phyloP scores from a whole-genome alignment of 2,797 vertebrate genomes.

The Rhinichthys osculus region DNA sequence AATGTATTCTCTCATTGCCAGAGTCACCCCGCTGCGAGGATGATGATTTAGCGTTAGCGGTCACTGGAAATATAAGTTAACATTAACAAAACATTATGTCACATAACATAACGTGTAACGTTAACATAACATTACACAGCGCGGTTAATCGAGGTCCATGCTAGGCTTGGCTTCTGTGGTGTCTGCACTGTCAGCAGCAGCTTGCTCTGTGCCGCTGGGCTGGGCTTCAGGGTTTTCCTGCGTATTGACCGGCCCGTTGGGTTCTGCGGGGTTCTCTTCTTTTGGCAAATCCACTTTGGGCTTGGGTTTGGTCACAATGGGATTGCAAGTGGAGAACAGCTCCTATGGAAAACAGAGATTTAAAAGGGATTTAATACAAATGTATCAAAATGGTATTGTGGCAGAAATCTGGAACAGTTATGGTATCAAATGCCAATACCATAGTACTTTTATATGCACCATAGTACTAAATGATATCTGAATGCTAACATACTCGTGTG shows the following conservation, averaged over 20 bases:
- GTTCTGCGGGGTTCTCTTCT: conserved; percentile 88
- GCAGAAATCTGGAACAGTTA: neutral
- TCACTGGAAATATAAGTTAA: conserved; percentile 51
- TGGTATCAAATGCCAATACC: neutral
- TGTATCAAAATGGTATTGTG: neutral
- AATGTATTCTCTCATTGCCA: conserved; percentile 64
- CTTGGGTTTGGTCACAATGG: conserved; percentile 91
- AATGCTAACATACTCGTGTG: neutral
- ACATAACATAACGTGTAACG: conserved; percentile 44
- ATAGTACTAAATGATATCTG: neutral
- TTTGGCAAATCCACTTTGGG: conserved; percentile 96
- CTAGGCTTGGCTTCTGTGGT: conserved; percentile 88
- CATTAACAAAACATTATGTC: conserved; percentile 49
- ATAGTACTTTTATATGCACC: neutral
- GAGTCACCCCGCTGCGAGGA: conserved; percentile 43
- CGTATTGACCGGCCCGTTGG: conserved; percentile 90
- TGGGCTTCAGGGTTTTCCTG: conserved; percentile 77
- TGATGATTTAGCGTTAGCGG: conserved; percentile 52
- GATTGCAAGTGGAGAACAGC: conserved; percentile 83
- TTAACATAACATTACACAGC: conserved; percentile 54
- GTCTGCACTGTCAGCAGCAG: conserved; percentile 73
- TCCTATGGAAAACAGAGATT: conserved; percentile 67
- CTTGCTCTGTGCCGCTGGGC: conserved; percentile 69
- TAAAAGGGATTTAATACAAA: neutral
- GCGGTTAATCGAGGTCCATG: conserved; percentile 95